Evolutionary conservation across 2,113 vertebrate genomes (phyloP).

Genomic region (Takifugu flavidus): DNA sequence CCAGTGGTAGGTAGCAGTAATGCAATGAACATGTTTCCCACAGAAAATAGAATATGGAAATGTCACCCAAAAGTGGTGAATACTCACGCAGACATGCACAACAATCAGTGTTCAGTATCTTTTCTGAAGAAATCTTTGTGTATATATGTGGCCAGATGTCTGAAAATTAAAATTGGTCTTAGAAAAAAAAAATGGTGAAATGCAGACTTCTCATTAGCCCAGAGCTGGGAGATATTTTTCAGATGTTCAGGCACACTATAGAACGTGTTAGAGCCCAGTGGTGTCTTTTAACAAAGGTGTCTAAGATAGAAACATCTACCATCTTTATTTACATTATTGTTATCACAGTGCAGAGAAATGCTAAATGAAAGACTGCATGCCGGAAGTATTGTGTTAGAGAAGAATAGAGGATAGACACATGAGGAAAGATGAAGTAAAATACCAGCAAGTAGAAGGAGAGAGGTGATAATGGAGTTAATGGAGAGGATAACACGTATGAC

Average conservation of each 20-base stretch:
- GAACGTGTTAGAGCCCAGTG: slow-evolving; percentile 40
- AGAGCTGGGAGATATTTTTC: slow-evolving; percentile 50
- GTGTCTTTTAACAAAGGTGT: slow-evolving; percentile 17
- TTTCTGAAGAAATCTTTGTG: too few species aligned
- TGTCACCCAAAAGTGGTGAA: too few species aligned
- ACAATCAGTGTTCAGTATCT: too few species aligned
- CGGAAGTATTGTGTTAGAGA: slow-evolving; percentile 36
- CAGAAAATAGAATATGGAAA: too few species aligned
- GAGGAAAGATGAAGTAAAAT: slow-evolving; percentile 23
- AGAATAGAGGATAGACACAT: slow-evolving; percentile 44
- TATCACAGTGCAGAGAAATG: slow-evolving; percentile 36
- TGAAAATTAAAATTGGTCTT: too few species aligned
- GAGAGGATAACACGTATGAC: slow-evolving; percentile 39
- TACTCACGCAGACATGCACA: too few species aligned
- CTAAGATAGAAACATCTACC: slow-evolving; percentile 28
- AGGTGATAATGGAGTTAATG: slow-evolving; percentile 37
- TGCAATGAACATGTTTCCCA: too few species aligned
- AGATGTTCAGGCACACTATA: slow-evolving; percentile 47
- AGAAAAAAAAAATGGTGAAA: too few species aligned
- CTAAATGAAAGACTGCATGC: slow-evolving; percentile 44
- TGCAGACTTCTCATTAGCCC: slow-evolving; percentile 55
- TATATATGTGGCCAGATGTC: too few species aligned
- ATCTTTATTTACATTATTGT: slow-evolving; percentile 25
- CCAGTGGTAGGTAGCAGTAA: too few species aligned
- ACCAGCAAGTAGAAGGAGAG: slow-evolving; percentile 12